A percentile compares a stretch with the other conserved stretches of the same genome.
These are phyloP conservation scores for Arion vulgaris DNA, from an alignment of 1,140 invertebrate genomes.

Conservation along the genomic window DNA sequence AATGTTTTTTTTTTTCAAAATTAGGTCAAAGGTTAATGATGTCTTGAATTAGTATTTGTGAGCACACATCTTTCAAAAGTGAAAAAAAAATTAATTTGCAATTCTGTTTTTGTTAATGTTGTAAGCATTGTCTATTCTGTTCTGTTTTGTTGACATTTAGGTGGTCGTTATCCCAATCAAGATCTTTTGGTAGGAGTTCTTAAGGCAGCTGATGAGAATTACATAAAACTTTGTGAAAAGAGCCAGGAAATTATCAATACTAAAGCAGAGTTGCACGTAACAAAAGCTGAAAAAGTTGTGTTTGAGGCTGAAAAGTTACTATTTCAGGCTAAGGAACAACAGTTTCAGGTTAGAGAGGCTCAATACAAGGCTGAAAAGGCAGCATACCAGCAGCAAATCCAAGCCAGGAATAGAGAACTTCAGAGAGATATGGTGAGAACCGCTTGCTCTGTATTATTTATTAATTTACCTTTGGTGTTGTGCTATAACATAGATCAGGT, in stretches of 20 bases:
- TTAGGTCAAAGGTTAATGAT: too few relatives aligned
- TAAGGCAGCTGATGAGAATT: constrained; percentile 43
- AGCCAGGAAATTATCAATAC: constrained; percentile 28
- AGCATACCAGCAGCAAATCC: constrained; percentile 21
- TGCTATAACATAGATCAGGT: too few relatives aligned
- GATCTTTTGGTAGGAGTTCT: constrained; percentile 40
- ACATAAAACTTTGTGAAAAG: constrained; percentile 33
- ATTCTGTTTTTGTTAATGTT: too few relatives aligned
- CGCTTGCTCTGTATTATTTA: not conserved
- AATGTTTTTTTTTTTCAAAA: too few relatives aligned
- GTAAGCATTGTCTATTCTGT: not conserved
- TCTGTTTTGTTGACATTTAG: not conserved
- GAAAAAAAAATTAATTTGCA: too few relatives aligned
- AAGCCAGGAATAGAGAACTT: constrained; percentile 23
- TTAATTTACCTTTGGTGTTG: too few relatives aligned
- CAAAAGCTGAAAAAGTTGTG: constrained; percentile 1
- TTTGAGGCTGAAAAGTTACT: constrained; percentile 1
- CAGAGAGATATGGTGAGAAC: constrained; percentile 28
- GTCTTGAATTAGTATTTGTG: too few relatives aligned
- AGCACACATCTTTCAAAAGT: too few relatives aligned
- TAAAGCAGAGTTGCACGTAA: not conserved
- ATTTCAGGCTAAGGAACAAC: not conserved
- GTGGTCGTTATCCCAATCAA: constrained; percentile 43
- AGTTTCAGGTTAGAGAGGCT: not conserved
- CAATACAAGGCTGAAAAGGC: constrained; percentile 3